Base-by-base conservation (phyloP, 2,797 vertebrate species). In the Poeciliopsis paucimaculata region DNA sequence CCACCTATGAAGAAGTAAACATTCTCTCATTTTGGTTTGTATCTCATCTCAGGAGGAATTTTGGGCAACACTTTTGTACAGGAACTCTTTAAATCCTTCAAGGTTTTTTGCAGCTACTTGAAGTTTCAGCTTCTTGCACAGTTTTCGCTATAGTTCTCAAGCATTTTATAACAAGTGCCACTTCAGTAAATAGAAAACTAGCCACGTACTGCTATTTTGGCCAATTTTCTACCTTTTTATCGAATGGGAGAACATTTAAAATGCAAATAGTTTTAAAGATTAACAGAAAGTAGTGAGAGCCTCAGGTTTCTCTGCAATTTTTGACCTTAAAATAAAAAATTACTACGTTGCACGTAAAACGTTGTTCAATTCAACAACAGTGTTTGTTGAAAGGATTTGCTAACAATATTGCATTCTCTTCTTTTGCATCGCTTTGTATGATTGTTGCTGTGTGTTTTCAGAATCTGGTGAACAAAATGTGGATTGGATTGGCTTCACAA, bases 381-480 rank as follows among this genome's bases (percentile, higher is more conserved):
- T 43, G 4, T 70, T 70, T 70, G 11, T 26, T 70, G 39, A 70
- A 26, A 5, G 43, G 41, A 39, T 9, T 55, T 41, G 20, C 76
- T 18, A 49, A 12, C 72, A 53, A 34, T 43, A 76, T 13, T 76
- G 2, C 53, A 43, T 26, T 53, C 20, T 53, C 49, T 13, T 57
- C 15, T 28, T 60, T 28, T 60, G 57, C 28, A 15, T 16, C 41
- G 4, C 15, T 81, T 75, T 82, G 6, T 75, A 20, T 36, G 8
- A 18, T 20, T 26, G 15, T 72, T 76, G 23, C 20, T 13, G 13
- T 34, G 20, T 39, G 0, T 26, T 76, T 82, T 78, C 91, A 99
- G 98, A 99, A 99, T 93, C 92, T 99, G 78, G 98, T 99, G 86
- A 99, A 99, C 91, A 99, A 98, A 95, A 98, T 99, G 98, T 99